These are phyloP conservation scores for Magallana ariakensis DNA, from an alignment of 1,140 invertebrate species.

Conservation along the genomic window DNA sequence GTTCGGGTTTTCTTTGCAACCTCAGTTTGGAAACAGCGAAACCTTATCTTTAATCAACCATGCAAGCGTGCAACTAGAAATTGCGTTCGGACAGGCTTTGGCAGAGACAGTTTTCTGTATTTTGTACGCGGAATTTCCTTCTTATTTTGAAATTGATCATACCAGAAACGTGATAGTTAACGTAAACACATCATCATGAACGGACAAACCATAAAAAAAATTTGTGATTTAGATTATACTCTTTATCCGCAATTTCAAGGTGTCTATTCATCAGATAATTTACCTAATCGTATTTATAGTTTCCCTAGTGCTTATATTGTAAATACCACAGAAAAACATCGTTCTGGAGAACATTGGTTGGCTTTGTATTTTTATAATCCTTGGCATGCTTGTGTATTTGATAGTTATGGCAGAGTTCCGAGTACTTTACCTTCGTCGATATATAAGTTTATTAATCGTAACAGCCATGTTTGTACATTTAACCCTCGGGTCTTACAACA, in stretches of 20 bases:
- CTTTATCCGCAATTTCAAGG: constrained; percentile 1
- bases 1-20: constrained; percentile 38
- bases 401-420: background rate
- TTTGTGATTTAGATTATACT: background rate
- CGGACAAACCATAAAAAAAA: background rate
- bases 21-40: background rate
- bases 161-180: background rate
- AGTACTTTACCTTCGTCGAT: background rate
- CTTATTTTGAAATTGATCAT: background rate
- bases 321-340: background rate
- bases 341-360: background rate
- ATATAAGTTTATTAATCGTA: background rate
- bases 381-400: background rate
- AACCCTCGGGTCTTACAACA: too few relatives aligned
- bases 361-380: background rate
- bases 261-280: constrained; percentile 25
- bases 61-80: constrained; percentile 24
- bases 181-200: constrained; percentile 22
- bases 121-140: background rate
- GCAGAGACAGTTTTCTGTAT: background rate
- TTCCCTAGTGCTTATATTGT: constrained; percentile 33
- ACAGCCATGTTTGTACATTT: background rate
- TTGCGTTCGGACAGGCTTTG: background rate
- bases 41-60: background rate
- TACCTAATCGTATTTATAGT: background rate